These are phyloP conservation scores for Pammene aurita DNA, from an alignment of 2,888 invertebrate species.

Conservation along the genomic window DNA sequence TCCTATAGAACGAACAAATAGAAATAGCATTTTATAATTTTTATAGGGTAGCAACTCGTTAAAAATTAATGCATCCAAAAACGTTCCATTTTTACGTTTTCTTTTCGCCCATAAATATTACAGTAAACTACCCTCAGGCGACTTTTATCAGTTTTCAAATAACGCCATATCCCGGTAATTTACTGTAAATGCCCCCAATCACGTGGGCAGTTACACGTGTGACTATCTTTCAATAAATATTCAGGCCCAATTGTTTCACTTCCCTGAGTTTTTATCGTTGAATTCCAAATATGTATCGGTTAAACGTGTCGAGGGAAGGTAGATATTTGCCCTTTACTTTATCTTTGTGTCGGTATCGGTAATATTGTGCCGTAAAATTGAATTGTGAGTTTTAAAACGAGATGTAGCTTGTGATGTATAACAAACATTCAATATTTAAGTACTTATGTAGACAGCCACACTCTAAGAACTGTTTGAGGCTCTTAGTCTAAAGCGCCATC, in stretches of 20 bases:
- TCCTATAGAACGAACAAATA: no score
- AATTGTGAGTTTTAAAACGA: neutral
- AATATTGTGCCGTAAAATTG: neutral
- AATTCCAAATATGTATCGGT: neutral
- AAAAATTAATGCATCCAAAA: constrained; percentile 22
- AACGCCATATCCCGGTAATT: constrained; percentile 19
- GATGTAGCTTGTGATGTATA: neutral
- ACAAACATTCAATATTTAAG: no score
- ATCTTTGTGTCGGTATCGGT: no score
- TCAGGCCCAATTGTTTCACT: neutral
- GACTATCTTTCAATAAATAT: constrained; percentile 11
- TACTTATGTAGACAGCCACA: no score
- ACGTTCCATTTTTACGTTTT: constrained; percentile 8
- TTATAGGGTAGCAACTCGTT: constrained; percentile 17
- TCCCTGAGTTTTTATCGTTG: neutral
- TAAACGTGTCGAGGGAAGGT: no score
- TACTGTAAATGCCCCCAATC: constrained; percentile 25
- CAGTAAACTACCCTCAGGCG: constrained; percentile 22
- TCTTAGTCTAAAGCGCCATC: no score
- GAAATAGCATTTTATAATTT: neutral
- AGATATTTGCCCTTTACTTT: no score
- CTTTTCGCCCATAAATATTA: constrained; percentile 25
- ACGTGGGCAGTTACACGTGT: neutral
- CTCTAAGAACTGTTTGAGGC: no score
- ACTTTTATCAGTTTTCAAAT: constrained; percentile 24